Percentiles rank a stretch among this genome's conserved stretches.
Evolutionary conservation across 2,888 invertebrate species (phyloP).

Genomic region (Conomelus anceps): DNA sequence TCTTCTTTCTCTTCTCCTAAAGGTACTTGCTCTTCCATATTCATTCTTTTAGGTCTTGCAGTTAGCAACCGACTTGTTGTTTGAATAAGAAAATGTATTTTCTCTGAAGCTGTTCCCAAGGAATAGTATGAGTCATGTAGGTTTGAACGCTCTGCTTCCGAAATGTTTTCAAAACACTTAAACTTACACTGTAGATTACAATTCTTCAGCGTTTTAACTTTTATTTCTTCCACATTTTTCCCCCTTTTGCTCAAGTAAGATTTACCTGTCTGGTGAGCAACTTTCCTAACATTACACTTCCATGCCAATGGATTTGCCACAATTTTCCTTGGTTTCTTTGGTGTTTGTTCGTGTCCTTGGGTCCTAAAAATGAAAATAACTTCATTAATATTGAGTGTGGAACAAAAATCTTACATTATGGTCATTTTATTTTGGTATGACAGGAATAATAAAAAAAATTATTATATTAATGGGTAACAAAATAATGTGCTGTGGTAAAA

Average conservation of each 20-base stretch:
- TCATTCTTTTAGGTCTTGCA: constrained; percentile 13
- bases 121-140: constrained; percentile 18
- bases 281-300: constrained; percentile 14
- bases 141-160: constrained; percentile 4
- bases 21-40: constrained; percentile 8
- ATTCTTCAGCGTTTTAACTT: constrained; percentile 7
- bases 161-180: constrained; percentile 14
- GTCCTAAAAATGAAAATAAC: background rate
- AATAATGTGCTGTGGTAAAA: too few species aligned
- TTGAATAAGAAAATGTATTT: constrained; percentile 18
- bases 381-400: too few species aligned
- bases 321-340: constrained; percentile 4
- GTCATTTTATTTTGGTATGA: too few species aligned
- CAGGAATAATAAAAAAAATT: too few species aligned
- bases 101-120: constrained; percentile 6
- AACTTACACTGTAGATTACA: constrained; percentile 12
- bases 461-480: too few species aligned
- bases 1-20: constrained; percentile 28
- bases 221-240: constrained; percentile 12
- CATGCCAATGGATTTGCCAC: constrained; percentile 3
- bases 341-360: background rate
- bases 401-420: too few species aligned
- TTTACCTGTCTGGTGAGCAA: constrained; percentile 16
- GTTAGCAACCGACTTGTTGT: constrained; percentile 14
- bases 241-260: constrained; percentile 14